Evolutionary conservation across 2,888 invertebrate genomes (phyloP).

Genomic region (Folsomia manolachei): DNA sequence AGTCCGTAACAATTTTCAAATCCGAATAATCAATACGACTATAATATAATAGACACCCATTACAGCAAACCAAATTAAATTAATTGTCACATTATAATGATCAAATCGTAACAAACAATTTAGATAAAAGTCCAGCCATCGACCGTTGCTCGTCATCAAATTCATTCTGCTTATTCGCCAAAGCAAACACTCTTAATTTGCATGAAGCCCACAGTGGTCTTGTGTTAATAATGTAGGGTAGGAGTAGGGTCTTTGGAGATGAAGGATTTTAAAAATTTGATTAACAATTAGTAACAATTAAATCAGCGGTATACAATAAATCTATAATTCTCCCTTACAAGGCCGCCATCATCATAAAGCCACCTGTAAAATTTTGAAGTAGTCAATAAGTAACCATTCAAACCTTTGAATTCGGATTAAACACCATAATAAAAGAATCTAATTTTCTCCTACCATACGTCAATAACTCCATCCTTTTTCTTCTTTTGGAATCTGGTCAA

Average conservation of each 20-base stretch:
- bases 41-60: too few relatives aligned
- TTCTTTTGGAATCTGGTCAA: constrained; percentile 74
- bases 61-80: too few relatives aligned
- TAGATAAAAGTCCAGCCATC: constrained; percentile 90
- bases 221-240: constrained; percentile 81
- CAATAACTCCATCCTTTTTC: constrained; percentile 76
- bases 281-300: constrained; percentile 57
- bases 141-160: constrained; percentile 79
- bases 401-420: too few relatives aligned
- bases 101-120: too few relatives aligned
- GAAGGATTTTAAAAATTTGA: constrained; percentile 64
- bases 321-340: too few relatives aligned
- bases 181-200: constrained; percentile 74
- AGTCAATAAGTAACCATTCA: too few relatives aligned
- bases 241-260: constrained; percentile 76
- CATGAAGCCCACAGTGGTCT: constrained; percentile 74
- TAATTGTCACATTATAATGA: too few relatives aligned
- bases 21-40: constrained; percentile 89
- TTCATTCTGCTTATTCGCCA: constrained; percentile 74
- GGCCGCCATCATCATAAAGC: constrained; percentile 73
- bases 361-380: constrained; percentile 63
- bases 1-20: constrained; percentile 85
- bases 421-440: too few relatives aligned
- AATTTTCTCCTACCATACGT: constrained; percentile 67
- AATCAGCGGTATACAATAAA: background rate